Evolutionary conservation across 2,888 invertebrate species (phyloP), one percentile per base, ranked within the genome.

Genomic region (Plutella xylostella): DNA sequence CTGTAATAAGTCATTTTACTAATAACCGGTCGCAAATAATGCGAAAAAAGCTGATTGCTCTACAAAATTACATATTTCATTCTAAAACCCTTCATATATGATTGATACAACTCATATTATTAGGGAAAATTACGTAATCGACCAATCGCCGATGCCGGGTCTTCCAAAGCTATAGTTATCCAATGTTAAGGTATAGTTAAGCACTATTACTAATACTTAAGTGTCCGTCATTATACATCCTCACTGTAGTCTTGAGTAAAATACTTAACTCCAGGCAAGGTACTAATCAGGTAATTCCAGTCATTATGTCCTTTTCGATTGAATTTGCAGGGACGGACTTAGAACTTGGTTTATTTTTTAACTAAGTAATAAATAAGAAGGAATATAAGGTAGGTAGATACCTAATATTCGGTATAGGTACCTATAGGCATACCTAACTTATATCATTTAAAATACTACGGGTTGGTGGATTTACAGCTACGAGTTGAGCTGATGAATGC

Each of bases 251-350:
- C 60, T 66, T 63, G 67, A 69, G 68, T 69, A 68, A 72, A 70
- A 77, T 74, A 57, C 56, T 54, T 55, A 54, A 54, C 64, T 56
- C 53, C 57, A 48, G 51, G 49, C 57, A 52, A 58, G 51, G 48
- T 56, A 60, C 64, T 72, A 71, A 75, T 71, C 63, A 69, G 57
- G 63, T 76, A 74, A 78, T 74, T 59, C 64, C 56, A 65, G 70
- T 74, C 64, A 73, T 74, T 72, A 72, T 60, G 60, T 54, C 51
- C 53, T 54, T 54, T 60, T 58, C 59, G 65, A 74, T 70, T 72
- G 66, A 68, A 66, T n/a, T n/a, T n/a, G n/a, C n/a, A n/a, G n/a
- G n/a, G n/a, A n/a, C n/a, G n/a, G n/a, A n/a, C n/a, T n/a, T n/a
- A n/a, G n/a, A n/a, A n/a, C n/a, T n/a, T n/a, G n/a, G n/a, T n/a